Percentiles rank a stretch among this genome's conserved stretches.
These are phyloP conservation scores for Globia sparganii DNA, from an alignment of 2,888 invertebrate species.

Conservation along the genomic window DNA sequence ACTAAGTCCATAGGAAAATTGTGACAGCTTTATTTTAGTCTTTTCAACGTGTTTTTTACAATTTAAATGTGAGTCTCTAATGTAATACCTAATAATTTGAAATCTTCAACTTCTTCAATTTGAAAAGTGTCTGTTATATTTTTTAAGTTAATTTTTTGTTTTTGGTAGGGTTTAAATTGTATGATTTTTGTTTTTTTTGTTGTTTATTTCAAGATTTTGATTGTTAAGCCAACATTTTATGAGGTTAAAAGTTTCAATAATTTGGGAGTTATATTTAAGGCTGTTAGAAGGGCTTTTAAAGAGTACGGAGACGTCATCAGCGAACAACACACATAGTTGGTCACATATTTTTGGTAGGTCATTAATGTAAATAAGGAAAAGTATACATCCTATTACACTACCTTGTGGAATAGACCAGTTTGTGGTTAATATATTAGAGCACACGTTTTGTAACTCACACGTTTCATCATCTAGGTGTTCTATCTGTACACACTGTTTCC, in stretches of 20 bases:
- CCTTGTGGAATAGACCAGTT: not conserved
- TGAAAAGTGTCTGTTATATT: not conserved
- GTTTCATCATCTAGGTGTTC: not conserved
- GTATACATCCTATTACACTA: not conserved
- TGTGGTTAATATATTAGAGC: too few relatives aligned
- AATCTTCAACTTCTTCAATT: slow-evolving; percentile 5
- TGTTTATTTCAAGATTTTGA: not conserved
- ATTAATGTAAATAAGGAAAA: too few relatives aligned
- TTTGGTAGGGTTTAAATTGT: not conserved
- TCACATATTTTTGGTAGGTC: not conserved
- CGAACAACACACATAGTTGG: not conserved
- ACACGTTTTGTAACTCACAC: not conserved
- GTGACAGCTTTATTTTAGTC: too few relatives aligned
- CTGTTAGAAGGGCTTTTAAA: not conserved
- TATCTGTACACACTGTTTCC: not conserved
- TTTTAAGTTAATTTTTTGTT: not conserved
- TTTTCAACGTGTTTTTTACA: not conserved
- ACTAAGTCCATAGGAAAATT: not conserved
- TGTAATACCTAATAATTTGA: not conserved
- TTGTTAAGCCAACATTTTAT: not conserved
- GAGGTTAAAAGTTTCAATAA: not conserved
- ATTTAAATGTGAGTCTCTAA: slow-evolving; percentile 1
- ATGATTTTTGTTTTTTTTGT: not conserved
- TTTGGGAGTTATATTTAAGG: not conserved
- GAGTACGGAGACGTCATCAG: not conserved